A percentile compares a stretch with the other conserved stretches of the same genome.
Evolutionary conservation across 2,888 invertebrate species (phyloP).

Genomic region (Tetrapedia diversipes): DNA sequence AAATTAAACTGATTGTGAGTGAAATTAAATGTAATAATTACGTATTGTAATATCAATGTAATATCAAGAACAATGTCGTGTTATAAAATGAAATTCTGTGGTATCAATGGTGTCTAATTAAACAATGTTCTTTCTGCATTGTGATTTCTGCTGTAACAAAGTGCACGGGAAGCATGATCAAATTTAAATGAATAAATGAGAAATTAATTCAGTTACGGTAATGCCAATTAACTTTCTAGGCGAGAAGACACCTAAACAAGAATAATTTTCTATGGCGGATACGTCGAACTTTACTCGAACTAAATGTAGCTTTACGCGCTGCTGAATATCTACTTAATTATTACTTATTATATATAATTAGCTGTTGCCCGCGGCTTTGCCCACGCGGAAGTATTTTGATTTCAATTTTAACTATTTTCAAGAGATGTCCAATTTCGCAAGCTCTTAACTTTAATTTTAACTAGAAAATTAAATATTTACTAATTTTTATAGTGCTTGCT

Average conservation of each 20-base stretch:
- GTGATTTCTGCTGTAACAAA: background rate
- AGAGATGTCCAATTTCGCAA: too few species aligned
- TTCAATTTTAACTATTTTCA: too few species aligned
- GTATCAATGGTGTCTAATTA: background rate
- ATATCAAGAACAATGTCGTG: too few species aligned
- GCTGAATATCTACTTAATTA: constrained; percentile 25
- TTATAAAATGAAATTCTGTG: too few species aligned
- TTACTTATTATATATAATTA: constrained; percentile 27
- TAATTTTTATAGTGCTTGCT: too few species aligned
- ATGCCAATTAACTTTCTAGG: constrained; percentile 19
- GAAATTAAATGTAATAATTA: too few species aligned
- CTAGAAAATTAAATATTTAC: too few species aligned
- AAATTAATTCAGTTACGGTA: constrained; percentile 33
- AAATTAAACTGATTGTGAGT: too few species aligned
- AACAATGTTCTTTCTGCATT: background rate
- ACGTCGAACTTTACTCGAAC: constrained; percentile 30
- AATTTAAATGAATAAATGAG: constrained; percentile 11
- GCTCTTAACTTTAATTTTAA: too few species aligned
- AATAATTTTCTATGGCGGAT: constrained; percentile 14
- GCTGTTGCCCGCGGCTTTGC: too few species aligned
- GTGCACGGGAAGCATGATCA: background rate
- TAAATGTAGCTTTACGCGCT: constrained; percentile 33
- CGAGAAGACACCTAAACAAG: constrained; percentile 1
- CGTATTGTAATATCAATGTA: too few species aligned
- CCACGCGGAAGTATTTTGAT: too few species aligned